Conservation (phyloP, 2,888 invertebrate genomes). For the Ophioninae sp. region DNA sequence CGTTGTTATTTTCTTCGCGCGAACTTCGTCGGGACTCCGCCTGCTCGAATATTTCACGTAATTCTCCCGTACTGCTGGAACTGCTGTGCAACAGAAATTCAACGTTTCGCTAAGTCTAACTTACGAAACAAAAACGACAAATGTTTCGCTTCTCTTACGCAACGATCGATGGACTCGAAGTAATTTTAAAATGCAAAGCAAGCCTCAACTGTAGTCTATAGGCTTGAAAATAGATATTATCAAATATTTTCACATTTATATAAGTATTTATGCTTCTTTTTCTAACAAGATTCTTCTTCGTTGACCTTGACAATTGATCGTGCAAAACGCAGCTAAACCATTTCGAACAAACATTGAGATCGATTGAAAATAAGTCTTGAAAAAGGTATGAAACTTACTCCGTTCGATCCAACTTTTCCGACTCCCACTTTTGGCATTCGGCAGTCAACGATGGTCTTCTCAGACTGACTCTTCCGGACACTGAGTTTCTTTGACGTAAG, state of each 20-base stretch:
- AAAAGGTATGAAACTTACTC: constrained; percentile 70
- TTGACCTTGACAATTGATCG: neutral
- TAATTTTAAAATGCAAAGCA: neutral
- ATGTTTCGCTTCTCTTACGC: neutral
- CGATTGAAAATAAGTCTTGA: neutral
- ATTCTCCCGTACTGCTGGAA: constrained; percentile 73
- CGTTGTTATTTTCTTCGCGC: constrained; percentile 76
- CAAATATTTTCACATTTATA: no score
- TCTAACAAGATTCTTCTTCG: neutral
- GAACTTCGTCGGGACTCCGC: constrained; percentile 74
- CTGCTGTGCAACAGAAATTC: constrained; percentile 66
- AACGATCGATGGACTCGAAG: neutral
- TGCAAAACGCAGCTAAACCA: neutral
- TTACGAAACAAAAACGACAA: neutral
- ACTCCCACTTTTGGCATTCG: constrained; percentile 74
- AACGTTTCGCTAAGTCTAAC: neutral
- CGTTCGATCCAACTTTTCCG: constrained; percentile 74
- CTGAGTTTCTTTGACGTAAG: constrained; percentile 75
- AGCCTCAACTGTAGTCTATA: no score
- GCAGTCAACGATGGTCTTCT: constrained; percentile 76
- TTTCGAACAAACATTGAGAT: neutral
- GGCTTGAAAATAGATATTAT: no score
- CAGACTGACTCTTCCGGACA: constrained; percentile 75
- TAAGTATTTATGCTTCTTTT: no score
- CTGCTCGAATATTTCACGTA: constrained; percentile 76